These are phyloP conservation scores for Anguilla anguilla DNA, from an alignment of 2,797 vertebrate genomes.

Conservation along the genomic window DNA sequence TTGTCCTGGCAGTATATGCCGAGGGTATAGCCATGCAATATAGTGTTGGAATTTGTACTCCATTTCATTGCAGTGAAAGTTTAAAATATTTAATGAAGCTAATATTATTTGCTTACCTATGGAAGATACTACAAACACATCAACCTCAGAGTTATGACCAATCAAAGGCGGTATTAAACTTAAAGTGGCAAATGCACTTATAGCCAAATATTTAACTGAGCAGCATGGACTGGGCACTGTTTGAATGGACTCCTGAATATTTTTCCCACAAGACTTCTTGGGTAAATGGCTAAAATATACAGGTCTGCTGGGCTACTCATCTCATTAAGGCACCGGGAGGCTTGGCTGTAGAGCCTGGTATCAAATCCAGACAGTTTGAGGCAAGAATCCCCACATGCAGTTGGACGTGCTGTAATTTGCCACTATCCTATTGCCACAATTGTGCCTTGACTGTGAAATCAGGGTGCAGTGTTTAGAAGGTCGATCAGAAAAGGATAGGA, in stretches of 20 bases:
- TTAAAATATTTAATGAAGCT: no score
- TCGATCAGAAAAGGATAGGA: neutral
- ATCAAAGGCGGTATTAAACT: neutral
- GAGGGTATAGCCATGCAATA: neutral
- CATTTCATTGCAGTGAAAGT: neutral
- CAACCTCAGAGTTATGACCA: neutral
- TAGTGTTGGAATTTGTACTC: neutral
- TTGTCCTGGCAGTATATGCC: no score
- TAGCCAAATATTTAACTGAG: neutral
- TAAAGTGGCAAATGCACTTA: neutral
- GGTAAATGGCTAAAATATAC: neutral
- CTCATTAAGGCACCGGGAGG: neutral
- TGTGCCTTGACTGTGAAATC: neutral
- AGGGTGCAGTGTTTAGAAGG: neutral
- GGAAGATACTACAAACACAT: no score
- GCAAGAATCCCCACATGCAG: neutral
- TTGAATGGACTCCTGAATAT: neutral
- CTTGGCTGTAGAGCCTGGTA: neutral
- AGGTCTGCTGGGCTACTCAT: neutral
- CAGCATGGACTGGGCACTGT: neutral
- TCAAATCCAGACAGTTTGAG: neutral
- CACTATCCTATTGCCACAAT: neutral
- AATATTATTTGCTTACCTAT: no score
- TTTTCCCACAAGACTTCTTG: neutral
- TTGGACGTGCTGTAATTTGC: neutral